Conservation (phyloP, 2,797 vertebrate species). For the Semotilus atromaculatus region DNA sequence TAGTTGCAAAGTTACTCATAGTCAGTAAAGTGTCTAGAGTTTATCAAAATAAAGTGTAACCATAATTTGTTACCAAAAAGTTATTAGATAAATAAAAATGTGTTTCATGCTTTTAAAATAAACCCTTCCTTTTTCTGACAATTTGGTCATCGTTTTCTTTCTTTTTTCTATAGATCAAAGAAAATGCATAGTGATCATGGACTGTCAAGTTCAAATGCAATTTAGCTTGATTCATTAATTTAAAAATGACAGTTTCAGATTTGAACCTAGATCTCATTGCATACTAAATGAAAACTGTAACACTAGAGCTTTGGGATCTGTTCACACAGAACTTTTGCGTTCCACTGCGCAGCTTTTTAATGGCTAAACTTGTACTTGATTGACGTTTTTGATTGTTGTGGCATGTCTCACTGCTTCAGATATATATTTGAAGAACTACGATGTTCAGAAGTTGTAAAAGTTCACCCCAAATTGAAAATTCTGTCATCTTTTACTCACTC, state of each 20-base stretch:
- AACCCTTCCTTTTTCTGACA: neutral
- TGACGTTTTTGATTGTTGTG: neutral
- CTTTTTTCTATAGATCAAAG: neutral
- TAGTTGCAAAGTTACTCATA: too few species aligned
- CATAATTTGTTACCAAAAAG: neutral
- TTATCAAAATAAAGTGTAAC: too few species aligned
- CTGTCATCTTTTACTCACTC: neutral
- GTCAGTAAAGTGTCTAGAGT: too few species aligned
- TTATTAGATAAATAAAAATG: neutral
- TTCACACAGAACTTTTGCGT: too few species aligned
- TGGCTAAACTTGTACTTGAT: neutral
- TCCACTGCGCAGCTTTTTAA: neutral
- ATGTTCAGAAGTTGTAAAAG: neutral
- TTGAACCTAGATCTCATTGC: too few species aligned
- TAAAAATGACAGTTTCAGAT: neutral
- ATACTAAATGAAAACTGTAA: neutral
- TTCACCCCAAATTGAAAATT: neutral
- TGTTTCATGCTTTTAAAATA: neutral
- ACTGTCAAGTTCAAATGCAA: neutral
- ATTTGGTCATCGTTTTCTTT: neutral
- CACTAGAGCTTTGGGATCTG: too few species aligned
- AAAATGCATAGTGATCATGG: neutral
- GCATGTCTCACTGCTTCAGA: neutral
- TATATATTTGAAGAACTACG: neutral
- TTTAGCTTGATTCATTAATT: neutral